Evolutionary conservation across 2,113 vertebrate genomes (phyloP).

Genomic region (Gallinago jamesoni): DNA sequence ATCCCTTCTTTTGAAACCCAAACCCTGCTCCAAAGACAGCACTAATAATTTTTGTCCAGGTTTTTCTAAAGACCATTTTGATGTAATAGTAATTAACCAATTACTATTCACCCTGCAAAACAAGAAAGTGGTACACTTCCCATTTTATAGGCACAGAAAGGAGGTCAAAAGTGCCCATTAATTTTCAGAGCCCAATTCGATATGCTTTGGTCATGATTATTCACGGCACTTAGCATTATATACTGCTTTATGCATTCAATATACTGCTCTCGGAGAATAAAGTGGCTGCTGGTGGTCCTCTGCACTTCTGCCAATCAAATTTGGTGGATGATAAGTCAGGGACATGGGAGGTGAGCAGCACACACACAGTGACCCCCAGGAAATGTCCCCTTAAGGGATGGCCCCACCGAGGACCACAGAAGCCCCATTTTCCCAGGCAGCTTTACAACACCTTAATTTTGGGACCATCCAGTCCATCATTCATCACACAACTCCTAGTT

Average conservation of each 20-base stretch:
- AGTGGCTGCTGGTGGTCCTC: not conserved
- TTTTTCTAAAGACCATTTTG: not conserved
- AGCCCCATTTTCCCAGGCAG: not conserved
- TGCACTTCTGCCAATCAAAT: not conserved
- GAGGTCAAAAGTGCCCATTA: slow-evolving; percentile 33
- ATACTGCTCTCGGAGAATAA: not conserved
- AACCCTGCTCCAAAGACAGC: not conserved
- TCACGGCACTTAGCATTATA: not conserved
- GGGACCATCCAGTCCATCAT: not conserved
- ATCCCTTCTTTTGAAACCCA: not conserved
- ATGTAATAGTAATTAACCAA: not conserved
- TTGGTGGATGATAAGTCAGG: not conserved
- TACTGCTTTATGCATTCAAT: not conserved
- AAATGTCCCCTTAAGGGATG: not conserved
- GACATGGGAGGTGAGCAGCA: not conserved
- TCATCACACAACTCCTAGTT: not conserved
- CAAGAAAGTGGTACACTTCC: not conserved
- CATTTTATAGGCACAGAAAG: not conserved
- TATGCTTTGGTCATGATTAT: not conserved
- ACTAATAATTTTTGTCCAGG: not conserved
- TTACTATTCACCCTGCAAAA: not conserved
- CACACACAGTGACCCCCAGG: not conserved
- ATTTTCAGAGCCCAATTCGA: not conserved
- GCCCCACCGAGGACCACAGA: not conserved
- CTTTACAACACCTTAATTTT: not conserved